Evolutionary conservation across 2,888 invertebrate species (phyloP).

Genomic region (Scrobipalpa atriplicella): DNA sequence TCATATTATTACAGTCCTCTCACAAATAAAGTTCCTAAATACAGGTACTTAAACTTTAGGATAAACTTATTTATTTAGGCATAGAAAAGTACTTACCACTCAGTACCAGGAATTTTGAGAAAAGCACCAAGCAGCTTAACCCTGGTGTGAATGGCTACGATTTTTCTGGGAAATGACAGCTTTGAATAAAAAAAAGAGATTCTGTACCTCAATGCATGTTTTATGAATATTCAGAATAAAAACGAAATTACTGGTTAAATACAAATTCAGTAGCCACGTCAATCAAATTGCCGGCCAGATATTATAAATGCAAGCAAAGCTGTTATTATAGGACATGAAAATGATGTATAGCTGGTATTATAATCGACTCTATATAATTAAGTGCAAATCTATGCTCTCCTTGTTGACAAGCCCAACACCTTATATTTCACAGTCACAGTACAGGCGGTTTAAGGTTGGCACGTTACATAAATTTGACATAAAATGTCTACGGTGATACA

Average conservation of each 20-base stretch:
- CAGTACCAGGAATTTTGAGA: too few relatives aligned
- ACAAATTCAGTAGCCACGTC: neutral
- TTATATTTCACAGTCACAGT: slow-evolving; percentile 12
- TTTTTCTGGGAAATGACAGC: too few relatives aligned
- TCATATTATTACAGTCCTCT: too few relatives aligned
- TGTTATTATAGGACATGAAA: slow-evolving; percentile 10
- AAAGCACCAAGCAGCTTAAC: too few relatives aligned
- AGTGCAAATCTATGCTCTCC: slow-evolving; percentile 12
- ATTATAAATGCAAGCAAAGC: slow-evolving; percentile 17
- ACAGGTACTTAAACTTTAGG: too few relatives aligned
- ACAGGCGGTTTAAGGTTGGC: neutral
- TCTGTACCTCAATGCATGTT: too few relatives aligned
- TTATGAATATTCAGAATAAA: neutral
- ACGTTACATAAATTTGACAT: neutral
- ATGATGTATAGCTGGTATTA: slow-evolving; percentile 14
- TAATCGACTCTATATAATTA: slow-evolving; percentile 2
- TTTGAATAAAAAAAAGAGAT: too few relatives aligned
- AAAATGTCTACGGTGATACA: neutral
- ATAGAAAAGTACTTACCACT: too few relatives aligned
- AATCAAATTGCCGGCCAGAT: neutral
- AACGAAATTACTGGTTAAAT: neutral
- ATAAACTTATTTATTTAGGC: too few relatives aligned
- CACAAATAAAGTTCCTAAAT: too few relatives aligned
- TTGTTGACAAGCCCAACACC: slow-evolving; percentile 20
- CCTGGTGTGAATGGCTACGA: too few relatives aligned